These are phyloP conservation scores for Berghia stephanieae DNA, from an alignment of 1,140 invertebrate genomes.

Conservation along the genomic window DNA sequence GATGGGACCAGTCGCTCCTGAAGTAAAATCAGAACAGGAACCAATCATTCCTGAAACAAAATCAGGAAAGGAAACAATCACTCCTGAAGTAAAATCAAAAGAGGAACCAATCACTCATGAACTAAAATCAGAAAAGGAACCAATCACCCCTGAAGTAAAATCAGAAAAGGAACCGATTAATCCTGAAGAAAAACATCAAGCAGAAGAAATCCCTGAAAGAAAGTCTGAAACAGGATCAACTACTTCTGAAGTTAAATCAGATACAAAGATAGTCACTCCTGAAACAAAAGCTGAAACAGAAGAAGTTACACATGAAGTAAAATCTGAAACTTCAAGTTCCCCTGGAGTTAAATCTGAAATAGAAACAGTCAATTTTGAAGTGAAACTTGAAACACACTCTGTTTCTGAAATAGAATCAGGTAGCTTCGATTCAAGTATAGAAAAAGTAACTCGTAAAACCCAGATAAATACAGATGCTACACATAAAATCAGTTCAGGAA, in stretches of 20 bases:
- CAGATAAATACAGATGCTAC: background rate
- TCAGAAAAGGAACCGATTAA: conserved; percentile 1
- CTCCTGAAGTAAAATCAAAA: conserved; percentile 14
- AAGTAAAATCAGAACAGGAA: too few relatives aligned
- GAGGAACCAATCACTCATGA: background rate
- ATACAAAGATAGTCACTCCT: background rate
- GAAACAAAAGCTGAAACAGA: conserved; percentile 14
- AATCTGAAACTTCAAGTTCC: background rate
- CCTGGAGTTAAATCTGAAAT: background rate
- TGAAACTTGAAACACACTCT: background rate
- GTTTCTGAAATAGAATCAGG: background rate
- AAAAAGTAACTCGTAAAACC: background rate
- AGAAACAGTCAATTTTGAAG: background rate
- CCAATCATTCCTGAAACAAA: conserved; percentile 9
- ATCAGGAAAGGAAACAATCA: background rate
- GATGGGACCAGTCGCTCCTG: too few relatives aligned
- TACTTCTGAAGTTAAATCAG: background rate
- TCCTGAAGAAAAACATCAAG: background rate
- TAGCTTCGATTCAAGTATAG: background rate
- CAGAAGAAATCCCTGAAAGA: background rate
- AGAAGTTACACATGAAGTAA: background rate
- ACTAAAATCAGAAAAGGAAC: background rate
- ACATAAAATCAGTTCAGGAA: too few relatives aligned
- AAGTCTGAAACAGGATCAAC: background rate
- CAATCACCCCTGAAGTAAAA: background rate